Evolutionary conservation across 2,888 invertebrate genomes (phyloP).

Genomic region (Perithous albicinctus): DNA sequence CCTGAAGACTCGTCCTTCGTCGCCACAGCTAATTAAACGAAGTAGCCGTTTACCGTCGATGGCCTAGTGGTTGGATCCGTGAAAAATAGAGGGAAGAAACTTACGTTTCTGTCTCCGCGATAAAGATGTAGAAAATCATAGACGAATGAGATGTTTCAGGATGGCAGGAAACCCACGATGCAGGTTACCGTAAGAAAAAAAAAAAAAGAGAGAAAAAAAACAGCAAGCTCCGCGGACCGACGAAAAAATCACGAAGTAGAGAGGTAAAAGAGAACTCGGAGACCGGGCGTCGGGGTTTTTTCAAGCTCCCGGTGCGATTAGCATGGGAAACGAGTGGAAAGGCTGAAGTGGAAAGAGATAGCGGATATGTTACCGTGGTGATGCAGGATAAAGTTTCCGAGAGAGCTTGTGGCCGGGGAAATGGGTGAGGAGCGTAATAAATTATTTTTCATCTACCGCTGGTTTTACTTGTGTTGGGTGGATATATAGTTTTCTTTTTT

Average conservation of each 20-base stretch:
- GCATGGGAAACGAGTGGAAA: conserved; percentile 58
- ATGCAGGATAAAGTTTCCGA: conserved; percentile 59
- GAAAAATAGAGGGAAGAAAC: conserved; percentile 22
- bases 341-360: conserved; percentile 53
- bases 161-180: conserved; percentile 13
- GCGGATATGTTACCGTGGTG: conserved; percentile 48
- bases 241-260: conserved; percentile 47
- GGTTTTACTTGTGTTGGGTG: conserved; percentile 19
- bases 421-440: conserved; percentile 61
- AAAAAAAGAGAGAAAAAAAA: no score
- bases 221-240: neutral
- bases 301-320: conserved; percentile 56
- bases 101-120: conserved; percentile 17
- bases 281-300: conserved; percentile 36
- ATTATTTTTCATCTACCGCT: conserved; percentile 62
- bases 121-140: conserved; percentile 25
- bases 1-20: conserved; percentile 2
- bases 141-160: conserved; percentile 28
- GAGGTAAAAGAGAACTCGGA: conserved; percentile 36
- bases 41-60: conserved; percentile 16
- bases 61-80: neutral
- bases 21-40: conserved; percentile 20
- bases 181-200: conserved; percentile 16
- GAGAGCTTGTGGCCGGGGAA: conserved; percentile 22
- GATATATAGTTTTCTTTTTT: neutral